phyloP scores from a whole-genome alignment of 2,113 vertebrate genomes.

The Paradoxurus hermaphroditus region DNA sequence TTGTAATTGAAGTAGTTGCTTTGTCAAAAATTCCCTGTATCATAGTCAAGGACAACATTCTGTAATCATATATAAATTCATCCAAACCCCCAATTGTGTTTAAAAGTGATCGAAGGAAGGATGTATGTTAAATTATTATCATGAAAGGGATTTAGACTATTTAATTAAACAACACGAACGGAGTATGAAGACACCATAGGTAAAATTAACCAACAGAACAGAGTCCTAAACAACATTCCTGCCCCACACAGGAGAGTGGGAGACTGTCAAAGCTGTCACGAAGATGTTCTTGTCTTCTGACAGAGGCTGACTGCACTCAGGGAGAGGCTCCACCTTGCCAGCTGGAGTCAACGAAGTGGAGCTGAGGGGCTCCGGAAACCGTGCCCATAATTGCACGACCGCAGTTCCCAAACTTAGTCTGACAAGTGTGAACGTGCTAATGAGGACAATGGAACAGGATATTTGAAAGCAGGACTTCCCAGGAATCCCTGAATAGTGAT shows the following conservation, averaged over 20 bases:
- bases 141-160: not conserved
- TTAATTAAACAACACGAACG: not conserved
- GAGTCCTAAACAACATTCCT: not conserved
- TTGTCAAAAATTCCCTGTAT: constrained; percentile 31
- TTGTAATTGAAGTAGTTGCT: not conserved
- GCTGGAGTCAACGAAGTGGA: constrained; percentile 16
- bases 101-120: not conserved
- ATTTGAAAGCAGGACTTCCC: constrained; percentile 2
- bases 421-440: not conserved
- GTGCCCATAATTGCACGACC: not conserved
- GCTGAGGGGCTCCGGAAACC: not conserved
- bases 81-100: not conserved
- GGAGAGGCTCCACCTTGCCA: not conserved
- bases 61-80: constrained; percentile 5
- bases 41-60: not conserved
- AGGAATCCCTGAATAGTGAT: not conserved
- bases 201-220: not conserved
- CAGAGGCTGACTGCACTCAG: not conserved
- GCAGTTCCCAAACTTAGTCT: not conserved
- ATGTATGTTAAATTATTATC: not conserved
- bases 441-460: not conserved
- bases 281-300: constrained; percentile 10
- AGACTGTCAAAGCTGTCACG: not conserved
- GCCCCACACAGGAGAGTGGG: not conserved
- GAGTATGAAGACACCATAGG: not conserved